These are phyloP conservation scores for Subanguina moxae DNA, from an alignment of 1,140 invertebrate species.

Conservation along the genomic window DNA sequence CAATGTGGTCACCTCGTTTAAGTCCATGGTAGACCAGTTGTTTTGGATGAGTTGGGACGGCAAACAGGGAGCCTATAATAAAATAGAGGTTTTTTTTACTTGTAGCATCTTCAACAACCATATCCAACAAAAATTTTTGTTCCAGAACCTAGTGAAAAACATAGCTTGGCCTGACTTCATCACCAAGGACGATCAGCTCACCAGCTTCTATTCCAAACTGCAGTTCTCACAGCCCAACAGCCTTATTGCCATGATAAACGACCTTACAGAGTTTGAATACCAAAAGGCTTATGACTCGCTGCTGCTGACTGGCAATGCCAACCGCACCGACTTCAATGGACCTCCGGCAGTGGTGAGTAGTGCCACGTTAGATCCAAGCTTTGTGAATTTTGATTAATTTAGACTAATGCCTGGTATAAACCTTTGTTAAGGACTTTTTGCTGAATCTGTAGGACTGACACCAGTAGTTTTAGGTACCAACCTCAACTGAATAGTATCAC, in stretches of 20 bases:
- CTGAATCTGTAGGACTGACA: no score
- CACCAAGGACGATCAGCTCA: conserved; percentile 41
- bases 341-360: conserved; percentile 12
- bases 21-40: conserved; percentile 16
- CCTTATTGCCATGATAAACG: conserved; percentile 23
- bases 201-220: conserved; percentile 36
- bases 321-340: conserved; percentile 12
- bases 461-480: background rate
- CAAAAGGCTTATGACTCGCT: background rate
- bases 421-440: no score
- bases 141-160: conserved; percentile 43
- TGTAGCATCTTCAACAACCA: background rate
- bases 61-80: conserved; percentile 46
- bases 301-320: background rate
- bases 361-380: no score
- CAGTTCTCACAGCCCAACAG: conserved; percentile 8
- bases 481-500: conserved; percentile 15
- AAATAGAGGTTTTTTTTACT: conserved; percentile 30
- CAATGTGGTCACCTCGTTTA: background rate
- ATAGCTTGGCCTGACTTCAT: conserved; percentile 54
- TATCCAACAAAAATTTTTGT: no score
- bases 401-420: background rate
- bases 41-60: conserved; percentile 43
- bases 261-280: background rate
- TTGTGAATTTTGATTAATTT: background rate